Evolutionary conservation across 2,888 invertebrate species (phyloP).

Genomic region (Dryococelus australis): DNA sequence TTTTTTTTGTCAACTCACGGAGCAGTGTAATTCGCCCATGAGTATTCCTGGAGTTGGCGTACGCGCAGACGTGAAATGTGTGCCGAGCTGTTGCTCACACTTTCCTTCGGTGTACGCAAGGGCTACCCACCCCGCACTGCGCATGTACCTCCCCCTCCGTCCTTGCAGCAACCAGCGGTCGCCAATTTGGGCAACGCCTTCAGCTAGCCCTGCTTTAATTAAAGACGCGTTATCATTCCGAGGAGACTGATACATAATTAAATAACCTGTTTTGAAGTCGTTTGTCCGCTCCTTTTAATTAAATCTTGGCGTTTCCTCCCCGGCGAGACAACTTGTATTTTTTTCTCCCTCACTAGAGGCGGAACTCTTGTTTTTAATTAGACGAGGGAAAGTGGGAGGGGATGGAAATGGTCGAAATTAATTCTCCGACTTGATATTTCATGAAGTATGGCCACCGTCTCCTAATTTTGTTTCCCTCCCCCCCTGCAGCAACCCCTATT

Average conservation of each 20-base stretch:
- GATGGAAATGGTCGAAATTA: background rate
- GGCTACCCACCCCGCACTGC: no score
- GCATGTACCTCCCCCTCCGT: no score
- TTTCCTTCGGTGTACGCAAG: no score
- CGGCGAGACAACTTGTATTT: constrained; percentile 3
- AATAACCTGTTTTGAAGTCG: constrained; percentile 10
- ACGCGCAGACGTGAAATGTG: no score
- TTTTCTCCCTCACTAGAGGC: background rate
- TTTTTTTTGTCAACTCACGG: no score
- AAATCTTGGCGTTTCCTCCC: background rate
- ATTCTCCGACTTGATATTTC: constrained; percentile 8
- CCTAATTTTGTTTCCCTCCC: background rate
- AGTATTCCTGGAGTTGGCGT: no score
- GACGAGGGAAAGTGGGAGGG: background rate
- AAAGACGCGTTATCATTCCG: constrained; percentile 16
- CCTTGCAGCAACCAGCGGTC: background rate
- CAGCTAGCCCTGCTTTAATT: background rate
- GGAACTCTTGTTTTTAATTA: constrained; percentile 2
- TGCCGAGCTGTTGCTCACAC: no score
- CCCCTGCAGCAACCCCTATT: background rate
- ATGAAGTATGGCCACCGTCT: background rate
- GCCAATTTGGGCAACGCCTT: background rate
- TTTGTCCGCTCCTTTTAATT: constrained; percentile 9
- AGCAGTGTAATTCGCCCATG: no score
- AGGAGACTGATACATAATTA: constrained; percentile 16